These are phyloP conservation scores for Limnephilus rhombicus DNA, from an alignment of 2,888 invertebrate genomes.

Conservation along the genomic window DNA sequence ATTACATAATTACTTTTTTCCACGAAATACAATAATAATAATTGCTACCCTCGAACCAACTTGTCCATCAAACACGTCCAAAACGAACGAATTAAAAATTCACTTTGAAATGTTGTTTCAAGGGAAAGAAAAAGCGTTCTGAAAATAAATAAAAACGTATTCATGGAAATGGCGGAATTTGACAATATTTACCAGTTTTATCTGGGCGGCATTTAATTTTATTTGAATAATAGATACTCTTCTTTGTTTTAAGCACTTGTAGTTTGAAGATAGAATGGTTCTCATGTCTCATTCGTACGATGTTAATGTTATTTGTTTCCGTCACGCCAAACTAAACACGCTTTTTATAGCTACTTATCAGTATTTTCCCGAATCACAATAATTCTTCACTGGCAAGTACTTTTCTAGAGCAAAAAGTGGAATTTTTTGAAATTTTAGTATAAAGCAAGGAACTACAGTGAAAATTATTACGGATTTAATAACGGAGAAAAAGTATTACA, in stretches of 20 bases:
- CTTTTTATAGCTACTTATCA: not conserved
- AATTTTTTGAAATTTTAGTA: not conserved
- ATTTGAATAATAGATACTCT: not conserved
- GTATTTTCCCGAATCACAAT: not conserved
- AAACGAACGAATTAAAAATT: not conserved
- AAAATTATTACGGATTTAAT: no score
- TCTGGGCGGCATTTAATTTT: no score
- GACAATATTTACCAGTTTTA: not conserved
- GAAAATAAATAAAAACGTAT: no score
- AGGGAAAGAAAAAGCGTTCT: not conserved
- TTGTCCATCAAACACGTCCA: not conserved
- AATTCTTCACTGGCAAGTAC: not conserved
- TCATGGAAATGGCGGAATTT: not conserved
- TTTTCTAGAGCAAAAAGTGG: not conserved
- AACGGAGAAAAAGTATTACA: no score
- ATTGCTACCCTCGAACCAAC: not conserved
- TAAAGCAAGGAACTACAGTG: no score
- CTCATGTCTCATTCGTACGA: not conserved
- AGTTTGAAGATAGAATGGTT: not conserved
- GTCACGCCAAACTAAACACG: not conserved
- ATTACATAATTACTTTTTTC: not conserved
- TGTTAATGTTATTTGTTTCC: not conserved
- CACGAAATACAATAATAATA: not conserved
- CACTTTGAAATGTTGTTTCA: not conserved
- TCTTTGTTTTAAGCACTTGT: not conserved